phyloP scores from a whole-genome alignment of 2,888 invertebrate genomes.

The Nesidiocoris tenuis region DNA sequence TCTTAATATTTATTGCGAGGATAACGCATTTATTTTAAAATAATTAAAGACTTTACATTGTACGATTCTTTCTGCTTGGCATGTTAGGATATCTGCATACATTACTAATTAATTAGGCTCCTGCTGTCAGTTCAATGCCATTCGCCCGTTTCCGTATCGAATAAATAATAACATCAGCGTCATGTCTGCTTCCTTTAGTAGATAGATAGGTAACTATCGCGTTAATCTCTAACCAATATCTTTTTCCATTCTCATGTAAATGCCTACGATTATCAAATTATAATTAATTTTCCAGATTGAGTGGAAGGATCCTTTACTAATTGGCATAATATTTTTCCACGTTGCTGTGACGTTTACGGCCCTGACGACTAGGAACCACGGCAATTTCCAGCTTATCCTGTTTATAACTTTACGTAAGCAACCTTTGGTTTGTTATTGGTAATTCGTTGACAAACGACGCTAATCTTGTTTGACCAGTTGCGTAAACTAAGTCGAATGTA shows the following conservation, averaged over 20 bases:
- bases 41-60: too few species aligned
- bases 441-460: background rate
- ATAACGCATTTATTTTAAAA: too few species aligned
- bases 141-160: background rate
- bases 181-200: too few species aligned
- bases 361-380: conserved; percentile 77
- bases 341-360: conserved; percentile 74
- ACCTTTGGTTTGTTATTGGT: background rate
- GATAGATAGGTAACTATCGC: too few species aligned
- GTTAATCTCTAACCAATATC: background rate
- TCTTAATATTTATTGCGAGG: too few species aligned
- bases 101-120: background rate
- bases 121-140: background rate
- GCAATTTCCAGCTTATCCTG: conserved; percentile 80
- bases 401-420: conserved; percentile 78
- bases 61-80: background rate
- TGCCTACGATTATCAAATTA: background rate
- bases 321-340: conserved; percentile 73
- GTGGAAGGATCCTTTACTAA: conserved; percentile 86
- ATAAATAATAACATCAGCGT: too few species aligned
- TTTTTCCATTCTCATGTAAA: background rate
- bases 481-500: background rate
- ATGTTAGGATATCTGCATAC: background rate
- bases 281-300: conserved; percentile 68
- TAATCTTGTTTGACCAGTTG: background rate